These are phyloP conservation scores for Chironex yamaguchii DNA, from an alignment of 30 jellyfish, hydroid and myxozoan species.

Conservation along the genomic window DNA sequence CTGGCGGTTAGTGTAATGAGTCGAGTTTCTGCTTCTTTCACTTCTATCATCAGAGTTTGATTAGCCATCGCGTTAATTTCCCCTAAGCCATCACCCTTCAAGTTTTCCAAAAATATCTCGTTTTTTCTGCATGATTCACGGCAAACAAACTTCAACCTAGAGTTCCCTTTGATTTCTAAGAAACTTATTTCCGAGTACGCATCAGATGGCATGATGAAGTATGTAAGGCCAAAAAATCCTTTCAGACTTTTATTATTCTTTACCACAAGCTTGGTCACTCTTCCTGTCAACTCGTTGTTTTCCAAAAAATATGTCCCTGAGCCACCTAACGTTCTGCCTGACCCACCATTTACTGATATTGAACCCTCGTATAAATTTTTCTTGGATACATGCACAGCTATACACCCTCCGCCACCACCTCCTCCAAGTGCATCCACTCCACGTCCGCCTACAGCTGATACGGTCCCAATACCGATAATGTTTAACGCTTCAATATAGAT, in stretches of 20 bases:
- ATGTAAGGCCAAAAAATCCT: constrained; percentile 14
- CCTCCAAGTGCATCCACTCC: constrained; percentile 55
- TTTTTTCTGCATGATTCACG: background rate
- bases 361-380: constrained; percentile 9
- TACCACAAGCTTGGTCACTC: constrained; percentile 10
- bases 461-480: constrained; percentile 46
- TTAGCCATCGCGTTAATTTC: constrained; percentile 68
- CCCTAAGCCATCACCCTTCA: constrained; percentile 69
- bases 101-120: constrained; percentile 39
- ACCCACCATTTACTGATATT: constrained; percentile 65
- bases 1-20: constrained; percentile 57
- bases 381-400: constrained; percentile 61
- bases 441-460: constrained; percentile 56
- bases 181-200: constrained; percentile 24
- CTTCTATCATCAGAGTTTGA: constrained; percentile 71
- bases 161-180: constrained; percentile 41
- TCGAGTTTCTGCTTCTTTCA: constrained; percentile 58
- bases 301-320: constrained; percentile 66
- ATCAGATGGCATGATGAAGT: constrained; percentile 1
- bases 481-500: constrained; percentile 25
- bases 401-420: constrained; percentile 82
- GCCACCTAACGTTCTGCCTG: constrained; percentile 60
- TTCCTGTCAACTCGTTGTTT: constrained; percentile 18
- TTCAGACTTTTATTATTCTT: constrained; percentile 20
- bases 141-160: constrained; percentile 49